phyloP scores from a whole-genome alignment of 1,140 invertebrate genomes.

The Pseudomyrmex cubaensis region DNA sequence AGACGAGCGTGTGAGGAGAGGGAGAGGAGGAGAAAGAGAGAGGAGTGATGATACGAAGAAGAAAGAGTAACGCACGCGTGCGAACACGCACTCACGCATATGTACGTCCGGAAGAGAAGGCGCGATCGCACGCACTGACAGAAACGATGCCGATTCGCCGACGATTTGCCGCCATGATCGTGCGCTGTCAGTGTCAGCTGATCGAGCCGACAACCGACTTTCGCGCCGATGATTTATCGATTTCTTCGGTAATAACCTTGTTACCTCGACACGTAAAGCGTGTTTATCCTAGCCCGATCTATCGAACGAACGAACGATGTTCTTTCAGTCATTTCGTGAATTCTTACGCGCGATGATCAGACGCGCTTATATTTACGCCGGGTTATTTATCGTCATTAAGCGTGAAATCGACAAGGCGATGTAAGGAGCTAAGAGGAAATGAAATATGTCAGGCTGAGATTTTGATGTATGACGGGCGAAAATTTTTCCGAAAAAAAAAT shows the following conservation, averaged over 20 bases:
- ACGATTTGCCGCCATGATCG: not conserved
- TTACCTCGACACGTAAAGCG: not conserved
- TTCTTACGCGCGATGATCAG: not conserved
- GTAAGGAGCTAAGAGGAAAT: no score
- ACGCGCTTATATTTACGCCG: no score
- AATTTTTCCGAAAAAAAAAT: no score
- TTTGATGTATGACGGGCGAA: no score
- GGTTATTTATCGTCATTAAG: not conserved
- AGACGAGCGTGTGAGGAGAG: slow-evolving; percentile 7
- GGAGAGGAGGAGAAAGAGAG: slow-evolving; percentile 34
- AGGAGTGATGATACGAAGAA: slow-evolving; percentile 9
- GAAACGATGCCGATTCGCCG: slow-evolving; percentile 14
- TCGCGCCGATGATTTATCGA: slow-evolving; percentile 53
- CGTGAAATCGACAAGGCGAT: not conserved
- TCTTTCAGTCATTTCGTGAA: not conserved
- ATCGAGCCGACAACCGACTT: slow-evolving; percentile 45
- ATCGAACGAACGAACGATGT: no score
- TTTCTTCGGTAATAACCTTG: slow-evolving; percentile 43
- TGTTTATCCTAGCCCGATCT: no score
- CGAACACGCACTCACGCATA: slow-evolving; percentile 21
- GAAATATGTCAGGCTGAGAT: no score
- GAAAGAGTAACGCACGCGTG: slow-evolving; percentile 23
- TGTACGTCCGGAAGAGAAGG: slow-evolving; percentile 38
- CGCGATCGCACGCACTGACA: slow-evolving; percentile 51
- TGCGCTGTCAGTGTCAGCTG: slow-evolving; percentile 67